Evolutionary conservation across 2,797 vertebrate species (phyloP), one percentile per base, ranked within the genome.

Genomic region (Pseudopleuronectes americanus): DNA sequence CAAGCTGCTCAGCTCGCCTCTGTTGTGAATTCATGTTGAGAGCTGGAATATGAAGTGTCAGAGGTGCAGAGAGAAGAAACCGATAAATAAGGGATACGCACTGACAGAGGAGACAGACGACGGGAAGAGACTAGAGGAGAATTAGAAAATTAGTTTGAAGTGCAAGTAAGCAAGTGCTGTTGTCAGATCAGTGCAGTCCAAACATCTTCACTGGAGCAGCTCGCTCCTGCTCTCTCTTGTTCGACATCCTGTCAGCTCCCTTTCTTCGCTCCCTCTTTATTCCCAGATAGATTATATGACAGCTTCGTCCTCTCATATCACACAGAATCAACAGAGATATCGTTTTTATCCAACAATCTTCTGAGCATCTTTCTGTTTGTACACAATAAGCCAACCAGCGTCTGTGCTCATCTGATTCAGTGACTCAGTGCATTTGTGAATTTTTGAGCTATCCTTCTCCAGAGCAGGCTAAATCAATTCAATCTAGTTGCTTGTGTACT

Each of bases 111-210:
- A 77, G 64, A 85, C 58, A 60, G 74, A 72, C 24, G 45, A 66
- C 23, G 31, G 56, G 64, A 57, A 69, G 47, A 52, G 52, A 73
- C 71, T n/a, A 9, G 70, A 80, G 55, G 71, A 73, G 54, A 54
- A 68, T 65, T 31, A 70, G 77, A 58, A 70, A 85, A 85, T 82
- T 19, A 80, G 75, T 85, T 58, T 87, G 74, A 84, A 76, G 68
- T 81, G 65, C 67, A 71, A 79, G 74, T 41, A 70, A 70, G 62
- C 38, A 33, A 82, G 62, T 52, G 54, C 26, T 71, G 75, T 63
- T 80, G 83, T 77, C 81, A 66, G 24, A 75, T 83, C 55, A 64
- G 59, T 84, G 79, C 71, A 55, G 63, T 79, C 53, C 56, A 49
- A 82, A 80, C 64, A 64, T 84, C 71, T 71, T 71, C 45, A 73